phyloP scores from a whole-genome alignment of 2,113 vertebrate genomes.

The Oncorhynchus mykiss region DNA sequence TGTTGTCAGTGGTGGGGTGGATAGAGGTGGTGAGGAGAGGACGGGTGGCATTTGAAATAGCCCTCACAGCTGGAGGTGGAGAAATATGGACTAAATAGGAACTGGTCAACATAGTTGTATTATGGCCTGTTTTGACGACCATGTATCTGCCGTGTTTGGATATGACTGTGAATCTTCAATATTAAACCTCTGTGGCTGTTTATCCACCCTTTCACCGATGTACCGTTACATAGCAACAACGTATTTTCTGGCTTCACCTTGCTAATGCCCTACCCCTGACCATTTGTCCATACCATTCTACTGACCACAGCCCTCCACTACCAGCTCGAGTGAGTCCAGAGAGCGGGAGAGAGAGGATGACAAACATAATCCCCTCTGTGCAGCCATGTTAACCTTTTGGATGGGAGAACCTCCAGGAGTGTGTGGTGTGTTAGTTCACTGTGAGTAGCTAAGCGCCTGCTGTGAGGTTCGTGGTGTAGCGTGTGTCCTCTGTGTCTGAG shows the following conservation, averaged over 20 bases:
- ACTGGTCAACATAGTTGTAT: slow-evolving; percentile 35
- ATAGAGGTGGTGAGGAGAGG: slow-evolving; percentile 42
- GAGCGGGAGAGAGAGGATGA: neutral
- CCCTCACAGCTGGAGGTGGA: slow-evolving; percentile 27
- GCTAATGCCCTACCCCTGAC: neutral
- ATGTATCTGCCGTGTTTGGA: too few relatives aligned
- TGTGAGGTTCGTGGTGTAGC: neutral
- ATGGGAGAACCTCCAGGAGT: neutral
- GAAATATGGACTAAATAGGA: too few relatives aligned
- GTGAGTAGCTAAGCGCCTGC: neutral
- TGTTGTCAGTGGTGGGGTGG: slow-evolving; percentile 63
- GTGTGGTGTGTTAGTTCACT: neutral
- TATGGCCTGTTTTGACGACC: slow-evolving; percentile 32
- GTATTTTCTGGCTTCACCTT: neutral
- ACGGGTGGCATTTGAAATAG: slow-evolving; percentile 53
- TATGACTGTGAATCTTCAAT: too few relatives aligned
- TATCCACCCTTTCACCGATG: too few relatives aligned
- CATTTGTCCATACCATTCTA: neutral
- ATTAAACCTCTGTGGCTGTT: too few relatives aligned
- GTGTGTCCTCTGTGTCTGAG: neutral
- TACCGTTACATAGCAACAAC: neutral
- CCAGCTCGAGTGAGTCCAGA: neutral
- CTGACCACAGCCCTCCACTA: neutral
- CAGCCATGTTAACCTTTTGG: neutral
- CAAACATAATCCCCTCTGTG: neutral